Evolutionary conservation across 2,113 vertebrate genomes (phyloP).

Genomic region (Trachemys scripta): DNA sequence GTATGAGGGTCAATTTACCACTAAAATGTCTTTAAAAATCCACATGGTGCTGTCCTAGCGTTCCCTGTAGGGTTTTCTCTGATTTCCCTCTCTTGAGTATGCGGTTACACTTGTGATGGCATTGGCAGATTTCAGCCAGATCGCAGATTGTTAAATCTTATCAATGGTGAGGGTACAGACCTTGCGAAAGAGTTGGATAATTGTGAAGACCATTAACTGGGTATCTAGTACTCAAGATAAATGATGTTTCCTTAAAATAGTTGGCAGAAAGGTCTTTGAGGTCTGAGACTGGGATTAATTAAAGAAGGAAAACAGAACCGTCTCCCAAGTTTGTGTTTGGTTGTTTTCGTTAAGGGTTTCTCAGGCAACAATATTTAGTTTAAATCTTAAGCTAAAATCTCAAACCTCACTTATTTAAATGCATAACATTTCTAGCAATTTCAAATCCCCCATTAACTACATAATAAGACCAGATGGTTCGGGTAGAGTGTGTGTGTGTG

Average conservation of each 20-base stretch:
- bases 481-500: background rate
- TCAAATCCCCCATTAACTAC: background rate
- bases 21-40: background rate
- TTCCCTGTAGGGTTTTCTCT: background rate
- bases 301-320: constrained; percentile 66
- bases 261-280: constrained; percentile 50
- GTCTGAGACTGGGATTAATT: constrained; percentile 62
- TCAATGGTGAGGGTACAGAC: constrained; percentile 13
- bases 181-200: constrained; percentile 26
- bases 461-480: background rate
- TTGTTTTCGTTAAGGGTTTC: constrained; percentile 19
- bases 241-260: constrained; percentile 36
- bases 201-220: constrained; percentile 23
- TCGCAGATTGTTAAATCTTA: constrained; percentile 46
- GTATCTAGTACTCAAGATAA: constrained; percentile 56
- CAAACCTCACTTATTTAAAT: background rate
- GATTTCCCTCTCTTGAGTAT: background rate
- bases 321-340: constrained; percentile 3
- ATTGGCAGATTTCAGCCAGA: constrained; percentile 23
- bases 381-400: background rate
- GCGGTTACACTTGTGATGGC: constrained; percentile 9
- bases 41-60: background rate
- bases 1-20: background rate
- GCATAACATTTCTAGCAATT: background rate
- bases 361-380: constrained; percentile 47